Percentiles rank a stretch among this genome's conserved stretches.
These are phyloP conservation scores for Tetheella fluctuosa DNA, from an alignment of 2,888 invertebrate genomes.

Conservation along the genomic window DNA sequence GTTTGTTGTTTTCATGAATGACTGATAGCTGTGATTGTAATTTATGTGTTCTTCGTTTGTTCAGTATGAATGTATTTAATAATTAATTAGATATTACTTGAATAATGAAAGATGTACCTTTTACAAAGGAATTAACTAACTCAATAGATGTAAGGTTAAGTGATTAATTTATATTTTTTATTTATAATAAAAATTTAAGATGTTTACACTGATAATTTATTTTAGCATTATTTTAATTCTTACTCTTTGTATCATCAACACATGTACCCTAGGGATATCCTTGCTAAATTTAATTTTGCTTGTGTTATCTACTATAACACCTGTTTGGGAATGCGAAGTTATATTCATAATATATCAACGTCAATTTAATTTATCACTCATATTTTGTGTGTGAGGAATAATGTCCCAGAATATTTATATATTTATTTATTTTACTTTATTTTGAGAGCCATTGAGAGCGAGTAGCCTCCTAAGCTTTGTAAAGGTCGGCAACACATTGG, in stretches of 20 bases:
- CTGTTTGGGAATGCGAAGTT: no score
- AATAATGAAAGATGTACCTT: slow-evolving; percentile 16
- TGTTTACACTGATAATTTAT: neutral
- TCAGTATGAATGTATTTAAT: slow-evolving; percentile 3
- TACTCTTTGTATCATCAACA: neutral
- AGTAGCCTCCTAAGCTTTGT: no score
- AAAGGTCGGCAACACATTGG: no score
- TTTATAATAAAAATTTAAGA: neutral
- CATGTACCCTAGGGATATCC: no score
- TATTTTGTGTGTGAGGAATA: no score
- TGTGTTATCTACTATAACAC: neutral
- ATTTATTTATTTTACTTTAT: no score
- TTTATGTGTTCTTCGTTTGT: slow-evolving; percentile 25
- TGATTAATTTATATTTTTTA: neutral
- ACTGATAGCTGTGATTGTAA: slow-evolving; percentile 42
- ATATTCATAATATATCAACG: no score
- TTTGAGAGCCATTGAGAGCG: no score
- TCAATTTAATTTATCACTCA: no score
- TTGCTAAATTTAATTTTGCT: no score
- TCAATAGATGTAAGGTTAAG: neutral
- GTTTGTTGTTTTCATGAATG: slow-evolving; percentile 20
- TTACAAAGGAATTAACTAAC: slow-evolving; percentile 17
- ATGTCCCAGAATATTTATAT: no score
- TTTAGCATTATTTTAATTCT: neutral
- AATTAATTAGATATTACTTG: neutral